Percentiles rank a stretch among this genome's conserved stretches.
These are phyloP conservation scores for Zapus hudsonius DNA, from an alignment of 2,113 vertebrate species.

Conservation along the genomic window DNA sequence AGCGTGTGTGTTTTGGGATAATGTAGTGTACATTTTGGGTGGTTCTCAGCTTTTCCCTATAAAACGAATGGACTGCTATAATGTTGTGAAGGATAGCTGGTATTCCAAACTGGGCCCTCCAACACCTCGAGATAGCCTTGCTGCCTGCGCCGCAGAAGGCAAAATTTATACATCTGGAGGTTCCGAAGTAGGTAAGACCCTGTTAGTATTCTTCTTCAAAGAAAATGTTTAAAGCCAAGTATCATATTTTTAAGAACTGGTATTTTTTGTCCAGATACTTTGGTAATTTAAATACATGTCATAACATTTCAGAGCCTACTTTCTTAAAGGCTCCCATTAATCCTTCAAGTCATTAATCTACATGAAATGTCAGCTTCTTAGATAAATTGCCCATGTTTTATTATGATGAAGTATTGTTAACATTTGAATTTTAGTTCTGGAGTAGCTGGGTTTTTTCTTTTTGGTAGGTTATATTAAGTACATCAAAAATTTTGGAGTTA, in stretches of 20 bases:
- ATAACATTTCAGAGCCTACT: slow-evolving; percentile 42
- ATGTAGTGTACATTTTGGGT: slow-evolving; percentile 98
- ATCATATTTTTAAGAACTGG: slow-evolving; percentile 22
- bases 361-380: neutral
- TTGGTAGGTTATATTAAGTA: slow-evolving; percentile 17
- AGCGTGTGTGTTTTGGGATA: slow-evolving; percentile 98
- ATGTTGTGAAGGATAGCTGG: slow-evolving; percentile 99
- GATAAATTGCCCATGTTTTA: neutral
- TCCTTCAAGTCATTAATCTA: slow-evolving; percentile 32
- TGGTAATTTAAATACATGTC: neutral
- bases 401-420: neutral
- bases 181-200: slow-evolving; percentile 96
- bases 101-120: slow-evolving; percentile 98
- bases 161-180: slow-evolving; percentile 99
- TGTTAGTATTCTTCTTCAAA: slow-evolving; percentile 1
- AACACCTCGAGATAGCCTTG: slow-evolving; percentile 96
- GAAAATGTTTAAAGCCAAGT: slow-evolving; percentile 13
- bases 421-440: slow-evolving; percentile 32
- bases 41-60: slow-evolving; percentile 99
- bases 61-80: slow-evolving; percentile 99
- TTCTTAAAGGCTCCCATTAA: slow-evolving; percentile 13
- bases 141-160: slow-evolving; percentile 95
- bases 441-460: slow-evolving; percentile 10
- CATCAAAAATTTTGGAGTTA: slow-evolving; percentile 46
- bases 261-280: neutral